Percentiles rank a stretch among this genome's conserved stretches.
These are phyloP conservation scores for Trididemnum clinides DNA, from an alignment of 23 tunicate species.

Conservation along the genomic window DNA sequence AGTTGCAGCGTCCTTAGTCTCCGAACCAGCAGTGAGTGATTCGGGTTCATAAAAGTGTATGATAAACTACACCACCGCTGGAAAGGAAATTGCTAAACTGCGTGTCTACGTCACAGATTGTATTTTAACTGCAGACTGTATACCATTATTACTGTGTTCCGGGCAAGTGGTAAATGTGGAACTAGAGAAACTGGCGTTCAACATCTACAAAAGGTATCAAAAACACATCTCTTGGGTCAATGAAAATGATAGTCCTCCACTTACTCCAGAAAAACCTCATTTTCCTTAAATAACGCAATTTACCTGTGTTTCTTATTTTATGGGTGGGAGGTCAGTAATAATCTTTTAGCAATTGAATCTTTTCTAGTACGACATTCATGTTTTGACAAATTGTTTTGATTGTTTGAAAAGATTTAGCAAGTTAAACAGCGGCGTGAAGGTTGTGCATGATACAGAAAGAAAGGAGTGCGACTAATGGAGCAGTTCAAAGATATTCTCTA, in stretches of 20 bases:
- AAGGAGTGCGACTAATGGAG: not conserved
- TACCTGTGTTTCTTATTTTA: not conserved
- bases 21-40: not conserved
- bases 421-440: not conserved
- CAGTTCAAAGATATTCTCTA: too few species aligned
- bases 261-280: not conserved
- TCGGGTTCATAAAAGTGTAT: not conserved
- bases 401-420: not conserved
- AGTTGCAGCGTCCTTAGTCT: not conserved
- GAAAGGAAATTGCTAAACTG: not conserved
- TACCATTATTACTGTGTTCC: too few species aligned
- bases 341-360: not conserved
- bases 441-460: not conserved
- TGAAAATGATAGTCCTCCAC: not conserved
- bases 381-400: not conserved
- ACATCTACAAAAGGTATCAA: not conserved
- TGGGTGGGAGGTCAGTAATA: not conserved
- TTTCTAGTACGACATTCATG: not conserved
- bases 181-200: not conserved
- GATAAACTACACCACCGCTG: not conserved
- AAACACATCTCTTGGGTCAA: not conserved
- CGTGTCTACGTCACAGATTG: not conserved
- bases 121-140: not conserved
- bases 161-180: not conserved
- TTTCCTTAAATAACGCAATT: not conserved